Conservation (phyloP, 64 coral and sea anemone species). For the Dendronephthya gigantea region DNA sequence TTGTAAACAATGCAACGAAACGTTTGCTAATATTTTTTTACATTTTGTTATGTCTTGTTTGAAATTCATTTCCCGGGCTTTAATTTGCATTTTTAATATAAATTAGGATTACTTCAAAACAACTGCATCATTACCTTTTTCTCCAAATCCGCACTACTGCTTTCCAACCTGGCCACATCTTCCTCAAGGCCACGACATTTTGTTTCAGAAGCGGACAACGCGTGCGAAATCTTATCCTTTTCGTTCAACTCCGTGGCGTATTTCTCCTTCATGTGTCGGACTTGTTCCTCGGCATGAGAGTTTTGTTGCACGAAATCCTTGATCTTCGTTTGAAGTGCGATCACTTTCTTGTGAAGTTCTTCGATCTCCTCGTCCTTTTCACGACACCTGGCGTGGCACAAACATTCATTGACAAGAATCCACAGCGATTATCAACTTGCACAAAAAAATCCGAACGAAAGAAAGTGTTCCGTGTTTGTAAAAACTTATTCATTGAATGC, state of each 20-base stretch:
- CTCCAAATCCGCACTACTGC: not conserved
- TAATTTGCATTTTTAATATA: too few relatives aligned
- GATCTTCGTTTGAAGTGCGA: not conserved
- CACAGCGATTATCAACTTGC: not conserved
- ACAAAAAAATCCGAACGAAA: too few relatives aligned
- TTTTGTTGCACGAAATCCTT: not conserved
- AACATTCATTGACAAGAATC: not conserved
- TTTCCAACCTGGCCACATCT: not conserved
- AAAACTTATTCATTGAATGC: too few relatives aligned
- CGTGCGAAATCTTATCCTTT: not conserved
- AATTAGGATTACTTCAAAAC: too few relatives aligned
- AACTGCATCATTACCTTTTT: not conserved
- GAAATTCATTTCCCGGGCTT: not conserved
- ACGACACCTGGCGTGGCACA: not conserved
- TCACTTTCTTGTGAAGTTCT: slow-evolving; percentile 7
- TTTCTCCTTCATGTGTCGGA: not conserved
- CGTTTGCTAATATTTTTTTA: too few relatives aligned
- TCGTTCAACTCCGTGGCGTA: not conserved
- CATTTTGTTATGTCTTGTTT: too few relatives aligned
- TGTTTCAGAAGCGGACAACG: not conserved
- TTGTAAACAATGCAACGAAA: too few relatives aligned
- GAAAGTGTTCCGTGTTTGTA: too few relatives aligned
- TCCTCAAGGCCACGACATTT: not conserved
- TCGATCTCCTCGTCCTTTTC: slow-evolving; percentile 9
- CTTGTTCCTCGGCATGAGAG: not conserved